These are phyloP conservation scores for Catalaphyllia jardinei DNA, from an alignment of 64 coral and sea anemone species.

Conservation along the genomic window DNA sequence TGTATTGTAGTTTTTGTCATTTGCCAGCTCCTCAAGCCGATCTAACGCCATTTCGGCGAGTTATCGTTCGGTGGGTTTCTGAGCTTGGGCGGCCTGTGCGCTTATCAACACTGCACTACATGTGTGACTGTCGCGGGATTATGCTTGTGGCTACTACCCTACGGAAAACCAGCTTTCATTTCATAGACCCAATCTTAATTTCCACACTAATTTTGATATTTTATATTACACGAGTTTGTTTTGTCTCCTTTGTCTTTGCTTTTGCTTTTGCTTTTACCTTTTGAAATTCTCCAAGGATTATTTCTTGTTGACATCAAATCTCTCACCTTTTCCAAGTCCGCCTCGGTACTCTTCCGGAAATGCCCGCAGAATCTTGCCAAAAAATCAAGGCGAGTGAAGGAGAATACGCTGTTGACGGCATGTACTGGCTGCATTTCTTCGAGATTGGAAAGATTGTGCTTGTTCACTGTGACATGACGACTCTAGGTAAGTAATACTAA, in stretches of 20 bases:
- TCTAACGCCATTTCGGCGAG: too few species aligned
- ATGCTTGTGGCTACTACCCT: too few species aligned
- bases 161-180: too few species aligned
- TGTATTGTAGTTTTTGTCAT: too few species aligned
- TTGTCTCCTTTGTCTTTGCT: background rate
- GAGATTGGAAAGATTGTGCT: background rate
- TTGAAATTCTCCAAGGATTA: background rate
- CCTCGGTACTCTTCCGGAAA: background rate
- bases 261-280: background rate
- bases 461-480: background rate
- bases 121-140: too few species aligned
- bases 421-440: background rate
- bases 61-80: too few species aligned
- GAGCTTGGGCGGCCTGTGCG: too few species aligned
- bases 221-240: background rate
- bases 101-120: too few species aligned
- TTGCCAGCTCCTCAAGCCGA: too few species aligned
- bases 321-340: background rate
- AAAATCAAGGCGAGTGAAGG: conserved; percentile 20
- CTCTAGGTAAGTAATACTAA: background rate
- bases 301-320: background rate
- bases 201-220: background rate
- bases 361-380: background rate
- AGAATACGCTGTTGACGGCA: background rate
- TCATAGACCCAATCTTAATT: too few species aligned